Evolutionary conservation across 2,113 vertebrate species (phyloP), one percentile per base, ranked within the genome.

Genomic region (Mastomys coucha): DNA sequence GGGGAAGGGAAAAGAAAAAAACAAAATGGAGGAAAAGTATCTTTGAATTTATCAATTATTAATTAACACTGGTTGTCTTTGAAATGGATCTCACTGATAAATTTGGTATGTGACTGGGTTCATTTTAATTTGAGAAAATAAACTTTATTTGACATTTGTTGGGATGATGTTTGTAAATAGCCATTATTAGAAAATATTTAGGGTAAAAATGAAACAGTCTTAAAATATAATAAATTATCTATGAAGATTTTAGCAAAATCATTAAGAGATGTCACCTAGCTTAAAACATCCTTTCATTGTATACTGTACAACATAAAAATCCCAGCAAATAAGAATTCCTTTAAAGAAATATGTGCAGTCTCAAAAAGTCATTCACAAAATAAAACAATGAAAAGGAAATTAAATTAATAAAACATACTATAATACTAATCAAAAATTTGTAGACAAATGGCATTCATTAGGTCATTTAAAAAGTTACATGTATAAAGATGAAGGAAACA

Each of bases 1-100:
- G 14, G 36, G 28, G n/a, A 17, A 31, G 7, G 20, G 5, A 9
- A 8, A 65, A 58, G 14, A 33, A 90, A 65, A 33, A 26, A 31
- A 14, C 16, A 26, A 81, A 90, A 65, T 65, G 70, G 2, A 26
- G 42, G 42, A 42, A 90, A 16, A 65, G 88, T 26, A 73, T 77
- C 89, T 73, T 95, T 95, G 87, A 94, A 53, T 96, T 96, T 69
- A 85, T 73, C 88, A 51, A 19, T 91, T 97, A 97, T 87, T 97
- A 91, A 97, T 73, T 92, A 96, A 26, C n/a, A 91, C 22, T 14
- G 19, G 5, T 0, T 28, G 0, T 58, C 86, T 22, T 36, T 81
- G 89, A n/a, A 80, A 81, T 89, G 86, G 94, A 91, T 77, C 67
- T 77, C 72, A 56, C 26, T 91, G 60, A 78, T 11, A 73, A 69